Conservation (phyloP, 2,888 invertebrate species). For the Epinotia brunnichana region DNA sequence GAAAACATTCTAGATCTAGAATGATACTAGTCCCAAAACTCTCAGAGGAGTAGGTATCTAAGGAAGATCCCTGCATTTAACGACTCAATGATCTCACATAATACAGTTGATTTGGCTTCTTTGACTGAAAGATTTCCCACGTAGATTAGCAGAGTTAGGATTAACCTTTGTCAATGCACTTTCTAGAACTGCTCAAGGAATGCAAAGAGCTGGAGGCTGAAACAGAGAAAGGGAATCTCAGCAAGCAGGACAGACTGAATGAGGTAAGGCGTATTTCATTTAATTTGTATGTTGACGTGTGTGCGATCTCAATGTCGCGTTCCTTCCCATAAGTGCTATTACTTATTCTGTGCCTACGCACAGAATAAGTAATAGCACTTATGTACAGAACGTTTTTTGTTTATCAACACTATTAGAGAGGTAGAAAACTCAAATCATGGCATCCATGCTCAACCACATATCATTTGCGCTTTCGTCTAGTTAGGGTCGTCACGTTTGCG, state of each 20-base stretch:
- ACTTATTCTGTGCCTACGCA: no score
- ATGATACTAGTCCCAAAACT: neutral
- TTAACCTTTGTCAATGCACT: neutral
- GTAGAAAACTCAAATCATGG: no score
- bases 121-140: no score
- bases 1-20: neutral
- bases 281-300: constrained; percentile 25
- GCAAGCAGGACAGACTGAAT: constrained; percentile 90
- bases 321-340: no score
- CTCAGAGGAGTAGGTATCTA: neutral
- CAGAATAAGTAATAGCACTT: no score
- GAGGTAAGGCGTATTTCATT: constrained; percentile 79
- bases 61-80: neutral
- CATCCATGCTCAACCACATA: no score
- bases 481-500: no score
- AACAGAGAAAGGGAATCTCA: constrained; percentile 88
- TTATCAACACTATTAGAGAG: no score
- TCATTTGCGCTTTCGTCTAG: no score
- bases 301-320: no score
- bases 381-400: no score
- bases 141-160: neutral
- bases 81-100: neutral
- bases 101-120: neutral
- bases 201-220: constrained; percentile 91
- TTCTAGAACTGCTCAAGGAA: constrained; percentile 88